A percentile compares a stretch with the other conserved stretches of the same genome.
phyloP scores from a whole-genome alignment of 2,797 vertebrate genomes.

The Cichlasoma orientale region DNA sequence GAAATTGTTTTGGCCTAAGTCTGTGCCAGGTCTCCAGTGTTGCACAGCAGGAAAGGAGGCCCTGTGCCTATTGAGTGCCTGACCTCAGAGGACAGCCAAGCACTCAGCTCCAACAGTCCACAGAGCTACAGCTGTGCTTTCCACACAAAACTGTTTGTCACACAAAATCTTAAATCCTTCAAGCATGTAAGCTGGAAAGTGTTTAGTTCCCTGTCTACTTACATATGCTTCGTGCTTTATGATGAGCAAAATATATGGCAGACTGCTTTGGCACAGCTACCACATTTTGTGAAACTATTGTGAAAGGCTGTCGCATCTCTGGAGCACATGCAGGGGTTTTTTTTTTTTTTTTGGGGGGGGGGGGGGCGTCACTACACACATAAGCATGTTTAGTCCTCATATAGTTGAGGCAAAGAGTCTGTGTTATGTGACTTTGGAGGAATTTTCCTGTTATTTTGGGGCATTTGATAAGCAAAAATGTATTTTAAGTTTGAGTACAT shows the following conservation, averaged over 20 bases:
- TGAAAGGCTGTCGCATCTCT: background rate
- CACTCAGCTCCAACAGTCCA: conserved; percentile 42
- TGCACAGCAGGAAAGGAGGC: conserved; percentile 67
- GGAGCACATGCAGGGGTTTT: background rate
- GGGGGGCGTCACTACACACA: background rate
- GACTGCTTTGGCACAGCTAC: background rate
- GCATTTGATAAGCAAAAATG: background rate
- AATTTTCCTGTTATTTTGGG: background rate
- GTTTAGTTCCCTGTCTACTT: background rate
- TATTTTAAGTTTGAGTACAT: background rate
- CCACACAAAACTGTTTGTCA: conserved; percentile 40
- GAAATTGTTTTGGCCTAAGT: conserved; percentile 19
- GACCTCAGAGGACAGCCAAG: conserved; percentile 64
- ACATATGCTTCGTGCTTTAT: background rate
- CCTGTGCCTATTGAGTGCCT: conserved; percentile 55
- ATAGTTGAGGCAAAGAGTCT: background rate
- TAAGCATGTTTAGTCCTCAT: background rate
- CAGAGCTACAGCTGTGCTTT: conserved; percentile 69
- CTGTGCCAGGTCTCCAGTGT: conserved; percentile 61
- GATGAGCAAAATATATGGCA: background rate
- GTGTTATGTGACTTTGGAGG: background rate
- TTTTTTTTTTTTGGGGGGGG: background rate
- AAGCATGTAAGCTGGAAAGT: background rate
- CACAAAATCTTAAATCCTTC: conserved; percentile 30
- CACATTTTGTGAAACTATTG: background rate